Evolutionary conservation across 2,888 invertebrate genomes (phyloP), one percentile per base, ranked within the genome.

Genomic region (Dioctria rufipes): DNA sequence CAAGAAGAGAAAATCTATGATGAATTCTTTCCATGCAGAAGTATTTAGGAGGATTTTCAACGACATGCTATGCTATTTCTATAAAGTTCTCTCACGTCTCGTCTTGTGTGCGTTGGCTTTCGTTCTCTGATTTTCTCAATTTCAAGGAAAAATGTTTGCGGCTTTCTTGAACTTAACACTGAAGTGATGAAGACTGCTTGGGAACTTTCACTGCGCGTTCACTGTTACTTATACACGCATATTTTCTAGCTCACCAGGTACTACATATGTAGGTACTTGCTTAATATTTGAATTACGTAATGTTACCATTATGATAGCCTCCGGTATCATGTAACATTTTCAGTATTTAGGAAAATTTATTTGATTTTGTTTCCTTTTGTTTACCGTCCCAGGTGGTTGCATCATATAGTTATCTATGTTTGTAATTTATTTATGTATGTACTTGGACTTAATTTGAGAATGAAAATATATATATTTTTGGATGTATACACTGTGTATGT

Each of bases 141-240:
- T 69, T 69, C 69, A 69, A 69, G 69, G 69, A 69, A 69, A 69
- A 69, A 37, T 25, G 25, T 9, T 61, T 58, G 60, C 73, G 58
- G 25, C 73, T 40, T 54, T 51, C 73, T 73, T 73, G 73, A 73
- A 73, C 73, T 73, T 73, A 58, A 73, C 73, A 73, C 73, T 73
- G 73, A 73, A 13, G 73, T 42, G 39, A 58, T 73, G 58, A n/a
- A n/a, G n/a, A n/a, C n/a, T n/a, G n/a, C n/a, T n/a, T 42, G 42
- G 43, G 58, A 60, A 73, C 73, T 73, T 73, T 73, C 73, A 73
- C 73, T 73, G 13, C 58, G 49, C 5, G n/a, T n/a, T 61, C 37
- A 39, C 60, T 25, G 25, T 25, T 25, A 25, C 25, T 25, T 25
- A n/a, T 54, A 58, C 54, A 58, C 40, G 25, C 49, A 40, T 39